Percentiles rank a stretch among this genome's conserved stretches.
phyloP scores from a whole-genome alignment of 1,140 invertebrate species.

The Lucilia sericata region DNA sequence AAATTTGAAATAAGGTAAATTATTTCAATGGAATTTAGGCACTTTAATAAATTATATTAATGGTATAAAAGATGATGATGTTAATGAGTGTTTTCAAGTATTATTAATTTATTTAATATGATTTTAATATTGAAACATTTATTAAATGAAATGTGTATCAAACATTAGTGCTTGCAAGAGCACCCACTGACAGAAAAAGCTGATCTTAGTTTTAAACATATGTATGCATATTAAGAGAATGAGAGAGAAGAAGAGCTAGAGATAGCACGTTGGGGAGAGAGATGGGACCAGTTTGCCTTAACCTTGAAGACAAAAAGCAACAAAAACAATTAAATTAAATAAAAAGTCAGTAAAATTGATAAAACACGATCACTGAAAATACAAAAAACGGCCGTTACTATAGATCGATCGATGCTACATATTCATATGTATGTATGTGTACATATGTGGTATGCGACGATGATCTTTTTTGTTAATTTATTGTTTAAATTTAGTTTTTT shows the following conservation, averaged over 20 bases:
- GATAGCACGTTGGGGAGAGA: neutral
- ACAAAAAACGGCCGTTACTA: neutral
- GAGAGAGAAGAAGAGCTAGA: neutral
- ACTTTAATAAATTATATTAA: too few species aligned
- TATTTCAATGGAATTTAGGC: too few species aligned
- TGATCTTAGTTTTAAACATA: too few species aligned
- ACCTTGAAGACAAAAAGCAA: conserved; percentile 46
- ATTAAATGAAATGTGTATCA: too few species aligned
- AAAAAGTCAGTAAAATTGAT: conserved; percentile 11
- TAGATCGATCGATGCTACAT: neutral
- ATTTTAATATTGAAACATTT: too few species aligned
- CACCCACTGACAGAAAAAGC: too few species aligned
- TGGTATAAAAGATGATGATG: too few species aligned
- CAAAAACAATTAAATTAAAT: neutral
- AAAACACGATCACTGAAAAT: neutral
- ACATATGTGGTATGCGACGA: neutral
- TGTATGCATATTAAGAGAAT: too few species aligned
- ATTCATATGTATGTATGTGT: neutral
- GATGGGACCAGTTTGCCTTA: conserved; percentile 46
- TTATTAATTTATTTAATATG: too few species aligned
- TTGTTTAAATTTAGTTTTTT: neutral
- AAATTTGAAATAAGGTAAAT: too few species aligned
- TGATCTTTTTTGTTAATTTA: neutral
- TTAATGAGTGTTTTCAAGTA: too few species aligned
- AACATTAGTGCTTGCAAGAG: too few species aligned